Evolutionary conservation across 2,797 vertebrate genomes (phyloP), one percentile per base, ranked within the genome.

Genomic region (Hyperoplus immaculatus): DNA sequence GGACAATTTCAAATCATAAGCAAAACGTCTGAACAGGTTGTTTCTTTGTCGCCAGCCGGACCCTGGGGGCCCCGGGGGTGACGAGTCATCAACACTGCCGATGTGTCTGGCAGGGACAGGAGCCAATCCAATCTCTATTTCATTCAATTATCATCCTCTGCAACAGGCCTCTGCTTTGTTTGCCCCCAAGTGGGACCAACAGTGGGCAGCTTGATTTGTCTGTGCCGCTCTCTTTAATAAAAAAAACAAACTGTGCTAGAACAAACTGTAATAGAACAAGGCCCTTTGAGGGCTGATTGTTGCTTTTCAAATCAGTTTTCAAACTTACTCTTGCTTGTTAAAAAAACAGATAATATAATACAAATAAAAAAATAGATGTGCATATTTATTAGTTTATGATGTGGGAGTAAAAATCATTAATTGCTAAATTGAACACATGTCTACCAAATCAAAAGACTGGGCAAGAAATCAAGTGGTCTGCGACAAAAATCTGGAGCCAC

Each of bases 41-140:
- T 84, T 84, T 84, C 71, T 59, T 78, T 86, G 69, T 77, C 89
- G 76, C 73, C 87, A 82, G 84, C 78, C 80, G 62, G 75, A 80
- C 84, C 87, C 81, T 9, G 38, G 68, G 85, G 89, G 66, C 83
- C 80, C 1, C 29, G 29, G 47, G 66, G 64, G 84, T 62, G 75
- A 70, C 79, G 64, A 89, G 82, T 84, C 92, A 84, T 92, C 91
- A 89, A 92, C 87, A 2, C 91, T 84, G 87, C 80, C 59, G 75
- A 89, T 88, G 87, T 90, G 87, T 90, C 91, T 90, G 89, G 81
- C 87, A 89, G 86, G 89, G 90, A 93, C 91, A 92, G 89, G 76
- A 86, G 89, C 89, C 90, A 86, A 89, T 92, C 87, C 89, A 90
- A 91, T 93, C 92, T 93, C 90, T 90, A 87, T 91, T 93, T 93